phyloP scores from a whole-genome alignment of 2,113 vertebrate species.

The Seriola quinqueradiata region DNA sequence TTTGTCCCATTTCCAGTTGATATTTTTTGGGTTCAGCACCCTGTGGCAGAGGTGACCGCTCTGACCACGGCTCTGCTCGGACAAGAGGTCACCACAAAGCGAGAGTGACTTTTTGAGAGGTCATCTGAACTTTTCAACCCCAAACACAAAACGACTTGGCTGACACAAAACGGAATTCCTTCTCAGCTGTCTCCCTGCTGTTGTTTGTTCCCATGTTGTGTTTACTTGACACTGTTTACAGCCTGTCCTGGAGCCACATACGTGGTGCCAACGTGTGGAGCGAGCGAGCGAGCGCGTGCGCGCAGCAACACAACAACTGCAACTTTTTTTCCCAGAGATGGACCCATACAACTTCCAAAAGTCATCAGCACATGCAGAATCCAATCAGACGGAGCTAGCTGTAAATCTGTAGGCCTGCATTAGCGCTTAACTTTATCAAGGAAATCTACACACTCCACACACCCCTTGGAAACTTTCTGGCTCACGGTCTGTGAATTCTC shows the following conservation, averaged over 20 bases:
- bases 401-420: constrained; percentile 46
- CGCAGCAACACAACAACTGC: constrained; percentile 6
- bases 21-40: background rate
- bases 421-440: constrained; percentile 63
- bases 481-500: constrained; percentile 71
- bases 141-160: constrained; percentile 63
- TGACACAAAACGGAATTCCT: constrained; percentile 82
- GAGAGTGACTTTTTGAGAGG: constrained; percentile 76
- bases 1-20: background rate
- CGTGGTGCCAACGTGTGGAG: constrained; percentile 64
- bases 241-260: constrained; percentile 57
- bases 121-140: constrained; percentile 83
- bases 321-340: constrained; percentile 42
- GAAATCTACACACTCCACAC: constrained; percentile 51
- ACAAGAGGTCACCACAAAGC: constrained; percentile 73
- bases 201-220: constrained; percentile 75
- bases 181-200: constrained; percentile 65
- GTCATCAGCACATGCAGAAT: constrained; percentile 36
- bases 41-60: constrained; percentile 15
- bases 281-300: constrained; percentile 3
- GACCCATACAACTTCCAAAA: constrained; percentile 51
- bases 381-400: constrained; percentile 36
- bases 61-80: constrained; percentile 13
- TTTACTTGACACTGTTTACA: constrained; percentile 81
- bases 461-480: constrained; percentile 69